Conservation (phyloP, 2,113 vertebrate species). For the Eidolon helvum region DNA sequence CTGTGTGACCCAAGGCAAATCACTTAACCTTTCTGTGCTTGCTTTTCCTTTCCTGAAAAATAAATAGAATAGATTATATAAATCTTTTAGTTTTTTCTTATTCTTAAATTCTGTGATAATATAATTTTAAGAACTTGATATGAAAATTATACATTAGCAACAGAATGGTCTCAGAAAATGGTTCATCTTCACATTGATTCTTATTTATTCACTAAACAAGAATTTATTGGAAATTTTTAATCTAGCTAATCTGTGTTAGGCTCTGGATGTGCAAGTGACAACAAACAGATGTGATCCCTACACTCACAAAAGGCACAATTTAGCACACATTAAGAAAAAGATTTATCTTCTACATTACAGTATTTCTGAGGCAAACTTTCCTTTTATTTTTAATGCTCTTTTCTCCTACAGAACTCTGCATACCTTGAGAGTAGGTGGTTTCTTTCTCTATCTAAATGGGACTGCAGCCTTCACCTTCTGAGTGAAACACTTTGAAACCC, state of each 20-base stretch:
- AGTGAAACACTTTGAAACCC: neutral
- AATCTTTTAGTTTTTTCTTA: neutral
- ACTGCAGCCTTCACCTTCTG: neutral
- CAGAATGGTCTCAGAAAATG: neutral
- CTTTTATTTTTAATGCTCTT: neutral
- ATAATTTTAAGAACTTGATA: neutral
- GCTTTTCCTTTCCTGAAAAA: neutral
- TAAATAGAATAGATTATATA: neutral
- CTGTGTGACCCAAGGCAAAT: neutral
- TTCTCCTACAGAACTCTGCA: neutral
- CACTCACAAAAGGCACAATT: neutral
- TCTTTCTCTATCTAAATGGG: neutral
- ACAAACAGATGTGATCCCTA: neutral
- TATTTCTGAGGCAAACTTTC: neutral
- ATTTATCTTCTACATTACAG: neutral
- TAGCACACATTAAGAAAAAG: neutral
- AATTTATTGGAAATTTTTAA: neutral
- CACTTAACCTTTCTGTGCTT: neutral
- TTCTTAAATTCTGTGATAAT: neutral
- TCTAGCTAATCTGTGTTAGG: neutral
- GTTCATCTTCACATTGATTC: neutral
- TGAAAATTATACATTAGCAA: neutral
- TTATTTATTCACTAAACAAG: neutral
- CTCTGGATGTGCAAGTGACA: neutral
- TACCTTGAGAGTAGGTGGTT: neutral